Percentiles rank a stretch among this genome's conserved stretches.
Conservation (phyloP, 2,113 vertebrate genomes). For the Mastomys natalensis region DNA sequence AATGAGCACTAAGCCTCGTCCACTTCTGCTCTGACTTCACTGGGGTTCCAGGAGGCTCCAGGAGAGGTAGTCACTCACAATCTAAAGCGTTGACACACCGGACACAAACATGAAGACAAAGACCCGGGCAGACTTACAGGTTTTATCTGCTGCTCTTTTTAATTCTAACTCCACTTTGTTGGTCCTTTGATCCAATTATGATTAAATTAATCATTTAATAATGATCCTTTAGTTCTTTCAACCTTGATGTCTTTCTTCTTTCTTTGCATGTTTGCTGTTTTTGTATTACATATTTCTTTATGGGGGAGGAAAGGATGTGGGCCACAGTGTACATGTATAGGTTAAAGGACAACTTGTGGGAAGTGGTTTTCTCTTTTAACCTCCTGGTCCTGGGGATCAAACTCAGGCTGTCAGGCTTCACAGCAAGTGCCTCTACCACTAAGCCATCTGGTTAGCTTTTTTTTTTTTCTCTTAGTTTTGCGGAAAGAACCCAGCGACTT, state of each 20-base stretch:
- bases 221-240: constrained; percentile 45
- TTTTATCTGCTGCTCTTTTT: constrained; percentile 3
- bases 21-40: not conserved
- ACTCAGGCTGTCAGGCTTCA: not conserved
- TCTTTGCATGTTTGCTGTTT: not conserved
- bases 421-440: not conserved
- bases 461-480: not conserved
- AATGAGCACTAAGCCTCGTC: not conserved
- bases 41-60: not conserved
- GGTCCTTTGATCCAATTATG: constrained; percentile 17
- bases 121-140: not conserved
- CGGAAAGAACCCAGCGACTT: too few relatives aligned
- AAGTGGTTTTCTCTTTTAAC: not conserved
- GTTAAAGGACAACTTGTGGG: not conserved
- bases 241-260: constrained; percentile 5
- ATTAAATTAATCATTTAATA: not conserved
- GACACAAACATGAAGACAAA: not conserved
- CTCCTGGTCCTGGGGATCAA: not conserved
- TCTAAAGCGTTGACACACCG: not conserved
- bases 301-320: not conserved
- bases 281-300: not conserved
- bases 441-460: not conserved
- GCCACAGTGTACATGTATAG: not conserved
- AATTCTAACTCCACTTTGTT: constrained; percentile 56
- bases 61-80: not conserved